Base-by-base conservation (phyloP, 2,113 vertebrate species). In the Gallinago media region DNA sequence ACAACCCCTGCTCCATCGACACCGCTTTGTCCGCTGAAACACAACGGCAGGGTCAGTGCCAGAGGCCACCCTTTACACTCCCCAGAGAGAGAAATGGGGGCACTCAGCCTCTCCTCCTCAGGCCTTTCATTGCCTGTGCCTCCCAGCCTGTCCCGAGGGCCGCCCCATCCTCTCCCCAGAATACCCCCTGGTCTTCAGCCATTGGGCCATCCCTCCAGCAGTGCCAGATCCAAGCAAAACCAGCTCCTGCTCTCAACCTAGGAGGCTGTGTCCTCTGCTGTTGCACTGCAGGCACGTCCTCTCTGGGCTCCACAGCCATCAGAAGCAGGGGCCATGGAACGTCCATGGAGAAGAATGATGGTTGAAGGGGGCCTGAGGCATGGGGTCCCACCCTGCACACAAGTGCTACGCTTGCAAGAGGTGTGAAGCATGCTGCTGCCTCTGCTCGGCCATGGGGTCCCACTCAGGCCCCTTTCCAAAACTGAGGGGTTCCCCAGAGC, bases 21-120 rank as follows among this genome's bases (percentile, higher is more conserved):
- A 99, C 97, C 0, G 99, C 99, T 83, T 99, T 99, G 97, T 99
- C 99, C 94, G 99, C 99, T 99, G 96, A 56, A 98, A 98, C 32
- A 96, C 83, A 98, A 94, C n/a, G 1, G 29, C 50, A 54, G 5
- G 4, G 46, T 89, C 84, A 92, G 74, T 19, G 58, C 47, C 3
- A 0, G 42, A 23, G 50, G 50, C 10, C 52, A 44, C 62, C 47
- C 52, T 59, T 38, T 4, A 6, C 0, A 2, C 38, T 63, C 67
- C n/a, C 38, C 75, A 5, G 3, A 40, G 40, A 44, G 46, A 49
- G 15, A 81, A 38, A 0, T 1, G 29, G 15, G 29, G 14, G 25
- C 66, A 11, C 25, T n/a, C 36, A 6, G 25, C 19, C 46, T 76
- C 49, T 55, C 19, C 20, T 14, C 23, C 20, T 49, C 2, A 1